These are phyloP conservation scores for Dasypogon diadema DNA, from an alignment of 2,888 invertebrate genomes.

Conservation along the genomic window DNA sequence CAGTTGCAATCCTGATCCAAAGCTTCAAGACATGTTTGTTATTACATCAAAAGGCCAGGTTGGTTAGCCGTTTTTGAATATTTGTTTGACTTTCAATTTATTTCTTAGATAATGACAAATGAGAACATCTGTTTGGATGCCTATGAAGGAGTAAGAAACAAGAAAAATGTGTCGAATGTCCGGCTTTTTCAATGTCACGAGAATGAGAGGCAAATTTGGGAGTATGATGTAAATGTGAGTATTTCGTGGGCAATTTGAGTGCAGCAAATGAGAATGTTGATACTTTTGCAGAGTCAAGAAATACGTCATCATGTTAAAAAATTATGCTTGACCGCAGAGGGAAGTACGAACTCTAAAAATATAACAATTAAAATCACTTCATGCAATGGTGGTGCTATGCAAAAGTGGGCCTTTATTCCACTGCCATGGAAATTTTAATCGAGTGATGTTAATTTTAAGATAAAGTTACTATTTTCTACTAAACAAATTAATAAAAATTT, in stretches of 20 bases:
- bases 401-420: slow-evolving; percentile 67
- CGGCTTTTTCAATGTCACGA: slow-evolving; percentile 63
- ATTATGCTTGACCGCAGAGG: slow-evolving; percentile 64
- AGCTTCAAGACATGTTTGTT: slow-evolving; percentile 76
- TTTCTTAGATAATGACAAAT: slow-evolving; percentile 79
- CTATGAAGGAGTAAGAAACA: slow-evolving; percentile 63
- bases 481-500: slow-evolving; percentile 10
- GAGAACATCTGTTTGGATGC: slow-evolving; percentile 89
- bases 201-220: slow-evolving; percentile 64
- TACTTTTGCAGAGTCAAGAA: slow-evolving; percentile 63
- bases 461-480: slow-evolving; percentile 11
- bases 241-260: too few species aligned
- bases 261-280: neutral
- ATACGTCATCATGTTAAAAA: slow-evolving; percentile 63
- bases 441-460: slow-evolving; percentile 15
- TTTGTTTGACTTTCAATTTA: neutral
- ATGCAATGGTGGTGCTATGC: slow-evolving; percentile 63
- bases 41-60: slow-evolving; percentile 73
- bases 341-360: slow-evolving; percentile 59
- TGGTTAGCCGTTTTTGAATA: too few species aligned
- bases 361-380: slow-evolving; percentile 61
- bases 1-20: slow-evolving; percentile 63
- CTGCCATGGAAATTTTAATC: slow-evolving; percentile 64
- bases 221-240: slow-evolving; percentile 66
- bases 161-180: slow-evolving; percentile 60